Evolutionary conservation across 1,140 invertebrate species (phyloP), one percentile per base, ranked within the genome.

Genomic region (Trichoplusia ni): DNA sequence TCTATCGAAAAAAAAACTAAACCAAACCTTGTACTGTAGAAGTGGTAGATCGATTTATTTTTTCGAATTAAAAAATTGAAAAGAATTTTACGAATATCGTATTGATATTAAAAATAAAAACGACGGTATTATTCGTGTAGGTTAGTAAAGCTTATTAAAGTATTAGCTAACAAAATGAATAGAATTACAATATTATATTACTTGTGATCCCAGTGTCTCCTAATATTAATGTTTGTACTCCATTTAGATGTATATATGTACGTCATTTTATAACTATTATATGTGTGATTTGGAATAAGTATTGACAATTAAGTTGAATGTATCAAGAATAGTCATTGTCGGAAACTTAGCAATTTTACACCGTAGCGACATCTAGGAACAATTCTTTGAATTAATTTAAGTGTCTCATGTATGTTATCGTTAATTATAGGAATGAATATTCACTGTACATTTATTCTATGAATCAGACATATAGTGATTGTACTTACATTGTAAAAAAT

Each of bases 391-490:
- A n/a, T n/a, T n/a, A n/a, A n/a, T n/a, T n/a, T n/a, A n/a, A n/a
- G n/a, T n/a, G n/a, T n/a, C n/a, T n/a, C n/a, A n/a, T n/a, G n/a
- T n/a, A n/a, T n/a, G n/a, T n/a, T n/a, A n/a, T 21, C 37, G 19
- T 58, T 47, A 33, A 21, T 14, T 35, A n/a, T 61, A 67, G 38
- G 38, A 25, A 47, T 59, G 40, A 47, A 49, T 46, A 49, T 47
- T 63, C 35, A 25, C 56, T 74, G 69, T 75, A 75, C 51, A 72
- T 68, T 71, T 53, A 60, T 59, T 54, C 31, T 69, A 61, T 16
- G 44, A 65, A 58, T 71, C 68, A 72, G 75, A 81, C 73, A 76
- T 69, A 74, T 73, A 78, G 75, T 81, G 78, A 81, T 67, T n/a
- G 37, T 51, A 60, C 27, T 29, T 29, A 18, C 23, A 16, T 35